Conservation (phyloP, 2,888 invertebrate genomes). For the Choreutis nemorana region DNA sequence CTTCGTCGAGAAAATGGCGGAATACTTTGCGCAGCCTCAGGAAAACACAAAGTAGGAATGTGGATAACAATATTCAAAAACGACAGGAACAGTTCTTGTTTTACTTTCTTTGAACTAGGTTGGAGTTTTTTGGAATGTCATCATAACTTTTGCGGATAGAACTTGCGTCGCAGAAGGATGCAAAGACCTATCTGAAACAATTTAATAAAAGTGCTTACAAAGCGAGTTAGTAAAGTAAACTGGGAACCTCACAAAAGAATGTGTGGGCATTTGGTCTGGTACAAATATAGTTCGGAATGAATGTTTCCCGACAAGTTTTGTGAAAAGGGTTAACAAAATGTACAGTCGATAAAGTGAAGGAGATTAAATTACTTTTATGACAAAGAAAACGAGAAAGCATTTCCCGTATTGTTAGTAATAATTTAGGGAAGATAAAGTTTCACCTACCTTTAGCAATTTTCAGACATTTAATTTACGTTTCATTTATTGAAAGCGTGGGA, state of each 20-base stretch:
- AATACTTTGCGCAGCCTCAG: no score
- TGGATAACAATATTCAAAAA: no score
- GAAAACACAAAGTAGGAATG: no score
- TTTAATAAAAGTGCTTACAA: constrained; percentile 51
- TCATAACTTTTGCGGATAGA: no score
- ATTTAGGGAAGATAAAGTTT: no score
- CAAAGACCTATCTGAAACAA: constrained; percentile 30
- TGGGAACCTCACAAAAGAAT: constrained; percentile 52
- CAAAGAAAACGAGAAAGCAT: constrained; percentile 27
- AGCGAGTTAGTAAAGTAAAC: constrained; percentile 48
- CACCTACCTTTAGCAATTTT: no score
- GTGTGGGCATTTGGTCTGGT: constrained; percentile 48
- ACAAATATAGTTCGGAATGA: constrained; percentile 58
- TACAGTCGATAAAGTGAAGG: constrained; percentile 34
- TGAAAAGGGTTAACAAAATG: constrained; percentile 51
- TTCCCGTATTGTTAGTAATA: constrained; percentile 22
- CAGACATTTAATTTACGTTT: no score
- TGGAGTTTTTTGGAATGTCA: no score
- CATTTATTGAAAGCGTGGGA: no score
- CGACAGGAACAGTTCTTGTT: no score
- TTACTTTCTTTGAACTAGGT: no score
- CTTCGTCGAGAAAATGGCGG: no score
- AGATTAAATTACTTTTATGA: constrained; percentile 50
- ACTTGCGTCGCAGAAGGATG: constrained; percentile 9
- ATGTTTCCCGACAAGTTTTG: constrained; percentile 47